Evolutionary conservation across 1,140 invertebrate species (phyloP).

Genomic region (Heliconius congener): DNA sequence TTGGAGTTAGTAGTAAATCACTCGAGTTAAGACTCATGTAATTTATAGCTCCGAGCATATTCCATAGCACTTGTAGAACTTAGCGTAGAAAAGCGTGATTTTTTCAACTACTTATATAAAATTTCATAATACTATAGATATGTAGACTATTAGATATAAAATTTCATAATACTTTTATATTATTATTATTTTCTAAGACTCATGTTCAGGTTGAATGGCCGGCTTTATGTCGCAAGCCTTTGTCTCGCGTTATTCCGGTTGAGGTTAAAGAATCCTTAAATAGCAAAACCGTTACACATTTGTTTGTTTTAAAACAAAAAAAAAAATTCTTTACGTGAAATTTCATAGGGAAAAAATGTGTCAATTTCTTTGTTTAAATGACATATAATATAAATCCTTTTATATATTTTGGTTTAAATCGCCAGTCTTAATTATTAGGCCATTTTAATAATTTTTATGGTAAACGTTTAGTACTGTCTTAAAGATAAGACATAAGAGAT

Average conservation of each 20-base stretch:
- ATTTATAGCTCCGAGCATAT: too few species aligned
- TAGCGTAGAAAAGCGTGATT: too few species aligned
- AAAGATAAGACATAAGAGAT: too few species aligned
- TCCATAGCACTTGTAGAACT: too few species aligned
- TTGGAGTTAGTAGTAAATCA: too few species aligned
- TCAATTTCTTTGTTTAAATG: not conserved
- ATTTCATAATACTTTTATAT: not conserved
- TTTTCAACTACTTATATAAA: too few species aligned
- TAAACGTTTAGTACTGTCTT: too few species aligned
- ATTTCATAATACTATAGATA: too few species aligned
- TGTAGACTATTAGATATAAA: not conserved
- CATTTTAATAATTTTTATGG: too few species aligned
- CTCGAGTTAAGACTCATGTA: too few species aligned
- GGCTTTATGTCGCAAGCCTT: conserved; percentile 4
- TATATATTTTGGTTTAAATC: too few species aligned
- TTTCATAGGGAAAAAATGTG: not conserved
- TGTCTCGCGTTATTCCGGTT: not conserved
- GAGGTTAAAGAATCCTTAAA: conserved; percentile 14
- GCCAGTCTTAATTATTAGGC: too few species aligned
- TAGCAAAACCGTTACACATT: conserved; percentile 8
- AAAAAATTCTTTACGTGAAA: not conserved
- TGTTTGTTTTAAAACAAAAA: not conserved
- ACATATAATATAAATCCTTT: not conserved
- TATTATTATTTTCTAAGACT: not conserved
- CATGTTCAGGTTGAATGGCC: conserved; percentile 2